Evolutionary conservation across 2,888 invertebrate genomes (phyloP).

Genomic region (Chloroclystis v-ata): DNA sequence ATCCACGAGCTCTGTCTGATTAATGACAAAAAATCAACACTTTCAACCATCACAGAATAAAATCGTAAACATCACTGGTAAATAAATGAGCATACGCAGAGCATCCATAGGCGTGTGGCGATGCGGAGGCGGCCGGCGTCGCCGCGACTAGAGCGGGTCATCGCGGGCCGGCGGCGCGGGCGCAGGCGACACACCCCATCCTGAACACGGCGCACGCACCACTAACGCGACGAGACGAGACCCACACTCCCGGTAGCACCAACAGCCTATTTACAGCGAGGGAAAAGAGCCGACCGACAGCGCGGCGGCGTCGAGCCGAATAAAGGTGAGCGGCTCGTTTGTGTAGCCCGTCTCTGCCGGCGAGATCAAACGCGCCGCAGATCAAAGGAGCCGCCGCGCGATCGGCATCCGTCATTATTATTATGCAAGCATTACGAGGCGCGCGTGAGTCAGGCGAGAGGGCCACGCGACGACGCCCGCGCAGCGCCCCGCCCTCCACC

Average conservation of each 20-base stretch:
- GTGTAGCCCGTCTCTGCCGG: conserved; percentile 73
- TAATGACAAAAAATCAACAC: no score
- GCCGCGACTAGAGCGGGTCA: conserved; percentile 39
- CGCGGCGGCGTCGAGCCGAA: conserved; percentile 74
- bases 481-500: conserved; percentile 49
- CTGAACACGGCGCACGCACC: conserved; percentile 55
- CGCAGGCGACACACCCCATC: conserved; percentile 62
- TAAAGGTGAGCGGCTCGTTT: conserved; percentile 76
- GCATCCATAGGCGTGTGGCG: conserved; percentile 60
- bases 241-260: conserved; percentile 55
- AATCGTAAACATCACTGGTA: no score
- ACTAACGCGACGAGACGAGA: conserved; percentile 34
- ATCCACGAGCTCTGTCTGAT: no score
- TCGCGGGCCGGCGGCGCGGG: conserved; percentile 34
- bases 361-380: conserved; percentile 74
- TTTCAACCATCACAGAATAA: neutral
- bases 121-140: conserved; percentile 33
- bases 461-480: conserved; percentile 75
- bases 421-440: conserved; percentile 78
- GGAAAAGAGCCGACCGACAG: conserved; percentile 70
- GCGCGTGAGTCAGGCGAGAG: conserved; percentile 77
- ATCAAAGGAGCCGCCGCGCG: conserved; percentile 78
- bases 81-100: conserved; percentile 56
- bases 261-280: conserved; percentile 75
- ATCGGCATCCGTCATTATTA: conserved; percentile 79